Base-by-base conservation (phyloP, 2,888 invertebrate species). In the Eupelmus urozonus region DNA sequence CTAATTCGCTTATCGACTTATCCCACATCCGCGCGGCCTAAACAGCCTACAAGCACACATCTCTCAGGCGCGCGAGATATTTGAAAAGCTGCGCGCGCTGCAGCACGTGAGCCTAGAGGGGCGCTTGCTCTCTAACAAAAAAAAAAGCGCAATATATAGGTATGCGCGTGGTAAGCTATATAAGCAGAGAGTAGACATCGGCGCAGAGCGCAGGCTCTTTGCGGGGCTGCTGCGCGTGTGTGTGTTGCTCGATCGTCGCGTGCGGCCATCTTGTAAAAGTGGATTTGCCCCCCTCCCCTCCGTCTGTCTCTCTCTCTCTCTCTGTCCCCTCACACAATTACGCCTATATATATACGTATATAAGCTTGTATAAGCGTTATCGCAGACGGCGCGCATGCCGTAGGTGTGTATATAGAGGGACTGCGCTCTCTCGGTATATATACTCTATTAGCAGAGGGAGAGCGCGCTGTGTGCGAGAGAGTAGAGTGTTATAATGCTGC, bases 191-290 rank as follows among this genome's bases (percentile, higher is more conserved):
- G 34, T 69, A 23, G 42, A 49, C 42, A 40, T 34, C 49, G 66
- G 51, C 34, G 34, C 9, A n/a, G n/a, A n/a, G n/a, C n/a, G n/a
- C n/a, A n/a, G n/a, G n/a, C n/a, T n/a, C n/a, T n/a, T n/a, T n/a
- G n/a, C n/a, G n/a, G n/a, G n/a, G n/a, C n/a, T n/a, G n/a, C n/a
- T n/a, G n/a, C n/a, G n/a, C n/a, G n/a, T n/a, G n/a, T n/a, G n/a
- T n/a, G n/a, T n/a, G n/a, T 34, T 59, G 49, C 49, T 66, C 20
- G 60, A 9, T 34, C 18, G 40, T 42, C 55, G 66, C 78, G 55
- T 67, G 69, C 84, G 81, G 87, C 87, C 87, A 87, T 87, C 85
- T 87, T 87, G 86, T 84, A 85, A 85, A 84, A 84, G 83, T 85
- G 84, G 57, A 65, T 85, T 84, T 82, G 81, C 65, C 63, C 45